Base-by-base conservation (phyloP, 2,888 invertebrate genomes). In the Amorpha juglandis region DNA sequence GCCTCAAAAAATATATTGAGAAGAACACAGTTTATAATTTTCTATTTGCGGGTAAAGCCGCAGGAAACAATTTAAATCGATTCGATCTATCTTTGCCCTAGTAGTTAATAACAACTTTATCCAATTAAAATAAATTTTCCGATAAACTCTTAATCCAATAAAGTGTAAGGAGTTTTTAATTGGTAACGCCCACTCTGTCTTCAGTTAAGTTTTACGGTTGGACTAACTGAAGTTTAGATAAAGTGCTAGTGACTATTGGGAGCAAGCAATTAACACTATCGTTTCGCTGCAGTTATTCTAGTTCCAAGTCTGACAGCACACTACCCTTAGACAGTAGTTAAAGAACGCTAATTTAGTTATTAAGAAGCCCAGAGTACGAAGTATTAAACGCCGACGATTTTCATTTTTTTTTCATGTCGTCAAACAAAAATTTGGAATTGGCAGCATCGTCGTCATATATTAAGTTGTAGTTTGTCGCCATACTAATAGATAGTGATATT, bases 131-230 rank as follows among this genome's bases (percentile, higher is more conserved):
- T 16, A 58, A 12, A 19, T 42, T 42, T 42, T 42, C 55, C 42
- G 19, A 58, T 58, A 58, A 58, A 58, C 38, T 38, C 55, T 38
- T 58, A 58, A 58, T 58, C 38, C 38, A 42, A 58, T 58, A 6
- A 58, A 58, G 58, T 58, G 12, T 42, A 58, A 42, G 16, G 11
- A 11, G 42, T 42, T 58, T 58, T 58, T 42, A 58, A 58, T 58
- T 58, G 58, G 19, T 16, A 12, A 19, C 16, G 16, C 38, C 55
- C 19, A 42, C 55, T 16, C 58, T 8, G 9, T 38, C 55, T 42
- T 42, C 38, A 58, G 16, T 42, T 58, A 12, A 9, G 4, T 42
- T 3, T 58, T 58, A 11, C 53, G 7, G 16, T 58, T 58, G 6
- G 11, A 16, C 1, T 11, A 38, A 42, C 38, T 38, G 55, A 55